phyloP scores from a whole-genome alignment of 1,140 invertebrate species.

The Megalonaias nervosa region DNA sequence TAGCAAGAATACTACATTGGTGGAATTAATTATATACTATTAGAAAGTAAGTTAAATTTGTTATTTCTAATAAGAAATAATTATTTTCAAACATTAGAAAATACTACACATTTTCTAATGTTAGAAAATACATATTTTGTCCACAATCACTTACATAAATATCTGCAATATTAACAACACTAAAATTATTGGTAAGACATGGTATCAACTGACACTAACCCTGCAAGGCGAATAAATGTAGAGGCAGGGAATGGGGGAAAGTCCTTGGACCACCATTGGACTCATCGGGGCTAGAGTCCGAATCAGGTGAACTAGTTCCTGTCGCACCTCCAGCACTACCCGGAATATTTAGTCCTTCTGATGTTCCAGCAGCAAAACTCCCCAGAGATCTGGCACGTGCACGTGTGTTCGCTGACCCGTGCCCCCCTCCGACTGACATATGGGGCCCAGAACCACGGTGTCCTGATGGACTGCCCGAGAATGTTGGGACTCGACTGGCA shows the following conservation, averaged over 20 bases:
- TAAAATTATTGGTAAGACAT: neutral
- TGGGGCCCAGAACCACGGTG: constrained; percentile 51
- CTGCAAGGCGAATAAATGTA: constrained; percentile 65
- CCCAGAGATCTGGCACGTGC: constrained; percentile 62
- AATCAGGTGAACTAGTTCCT: constrained; percentile 62
- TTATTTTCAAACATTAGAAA: no score
- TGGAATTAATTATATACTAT: no score
- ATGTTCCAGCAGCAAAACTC: constrained; percentile 54
- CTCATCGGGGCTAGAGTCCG: constrained; percentile 67
- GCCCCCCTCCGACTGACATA: constrained; percentile 44
- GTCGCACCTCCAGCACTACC: constrained; percentile 50
- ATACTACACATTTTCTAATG: no score
- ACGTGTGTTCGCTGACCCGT: constrained; percentile 45
- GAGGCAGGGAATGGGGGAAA: constrained; percentile 63
- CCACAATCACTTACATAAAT: no score
- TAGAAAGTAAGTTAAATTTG: no score
- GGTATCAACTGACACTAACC: constrained; percentile 40
- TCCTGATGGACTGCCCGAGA: constrained; percentile 61
- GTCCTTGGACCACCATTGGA: constrained; percentile 29
- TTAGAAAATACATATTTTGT: no score
- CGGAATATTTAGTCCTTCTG: constrained; percentile 54
- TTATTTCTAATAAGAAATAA: no score
- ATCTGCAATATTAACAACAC: no score
- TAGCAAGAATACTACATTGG: no score
- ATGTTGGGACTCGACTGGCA: constrained; percentile 57